Conservation (phyloP, 2,888 invertebrate species). For the Sinodicranocentrus sp. region DNA sequence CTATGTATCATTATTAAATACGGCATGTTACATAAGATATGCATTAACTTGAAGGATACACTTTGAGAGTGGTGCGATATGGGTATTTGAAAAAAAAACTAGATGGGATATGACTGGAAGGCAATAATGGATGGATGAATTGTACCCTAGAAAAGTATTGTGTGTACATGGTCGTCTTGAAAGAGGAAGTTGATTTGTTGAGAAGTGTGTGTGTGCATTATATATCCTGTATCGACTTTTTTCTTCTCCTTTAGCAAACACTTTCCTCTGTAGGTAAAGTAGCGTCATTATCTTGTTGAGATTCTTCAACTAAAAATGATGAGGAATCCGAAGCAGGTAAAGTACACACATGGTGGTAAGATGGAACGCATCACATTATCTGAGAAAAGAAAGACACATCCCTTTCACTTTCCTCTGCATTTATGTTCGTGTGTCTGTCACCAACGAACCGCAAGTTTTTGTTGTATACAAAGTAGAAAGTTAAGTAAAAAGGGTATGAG, state of each 20-base stretch:
- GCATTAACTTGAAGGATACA: not conserved
- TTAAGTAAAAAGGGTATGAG: conserved; percentile 44
- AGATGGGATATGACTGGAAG: conserved; percentile 48
- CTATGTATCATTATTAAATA: conserved; percentile 9
- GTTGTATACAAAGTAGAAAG: conserved; percentile 33
- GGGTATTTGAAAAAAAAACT: not conserved
- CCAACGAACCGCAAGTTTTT: conserved; percentile 48
- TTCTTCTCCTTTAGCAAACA: no score
- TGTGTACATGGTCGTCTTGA: not conserved
- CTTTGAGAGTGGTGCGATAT: not conserved
- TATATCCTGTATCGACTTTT: conserved; percentile 11
- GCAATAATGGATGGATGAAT: conserved; percentile 51
- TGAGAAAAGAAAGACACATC: conserved; percentile 42
- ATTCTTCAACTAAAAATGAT: conserved; percentile 17
- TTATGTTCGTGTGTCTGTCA: conserved; percentile 43
- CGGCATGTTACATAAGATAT: conserved; percentile 23
- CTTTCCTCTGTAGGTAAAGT: conserved; percentile 27
- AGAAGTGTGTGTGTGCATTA: conserved; percentile 35
- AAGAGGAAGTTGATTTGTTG: conserved; percentile 58
- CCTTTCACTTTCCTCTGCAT: conserved; percentile 55
- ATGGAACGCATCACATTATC: conserved; percentile 39
- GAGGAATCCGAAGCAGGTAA: conserved; percentile 46
- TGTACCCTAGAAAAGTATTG: conserved; percentile 5
- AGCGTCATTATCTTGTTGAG: conserved; percentile 52
- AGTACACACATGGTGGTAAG: conserved; percentile 28